Evolutionary conservation across 2,888 invertebrate species (phyloP).

Genomic region (Drosophila borborema): DNA sequence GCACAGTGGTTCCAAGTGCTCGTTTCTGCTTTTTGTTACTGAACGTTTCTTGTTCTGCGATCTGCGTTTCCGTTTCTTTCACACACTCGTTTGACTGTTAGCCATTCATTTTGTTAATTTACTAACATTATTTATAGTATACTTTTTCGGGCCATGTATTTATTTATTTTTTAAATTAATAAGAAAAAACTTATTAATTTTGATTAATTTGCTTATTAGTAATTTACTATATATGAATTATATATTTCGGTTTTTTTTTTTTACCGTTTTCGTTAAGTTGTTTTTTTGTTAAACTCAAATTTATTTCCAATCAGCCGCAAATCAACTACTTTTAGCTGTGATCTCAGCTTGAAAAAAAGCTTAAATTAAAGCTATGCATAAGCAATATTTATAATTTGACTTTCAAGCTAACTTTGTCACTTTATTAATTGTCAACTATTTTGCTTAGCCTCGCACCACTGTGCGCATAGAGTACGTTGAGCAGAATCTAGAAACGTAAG

Average conservation of each 20-base stretch:
- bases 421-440: neutral
- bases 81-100: too few relatives aligned
- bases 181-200: too few relatives aligned
- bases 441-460: constrained; percentile 14
- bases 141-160: neutral
- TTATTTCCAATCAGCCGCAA: neutral
- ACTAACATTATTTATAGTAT: neutral
- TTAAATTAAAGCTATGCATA: neutral
- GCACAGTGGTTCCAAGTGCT: constrained; percentile 38
- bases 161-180: neutral
- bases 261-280: neutral
- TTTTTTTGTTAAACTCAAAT: too few relatives aligned
- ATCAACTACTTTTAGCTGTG: neutral
- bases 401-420: too few relatives aligned
- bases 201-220: too few relatives aligned
- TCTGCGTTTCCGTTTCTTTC: neutral
- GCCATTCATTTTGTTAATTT: neutral
- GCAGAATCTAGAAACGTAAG: constrained; percentile 20
- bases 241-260: neutral
- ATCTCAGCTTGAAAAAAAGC: neutral
- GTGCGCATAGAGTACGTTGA: constrained; percentile 27
- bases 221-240: neutral
- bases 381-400: neutral
- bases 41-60: neutral
- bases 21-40: neutral